A percentile compares a stretch with the other conserved stretches of the same genome.
Evolutionary conservation across 1,140 invertebrate species (phyloP).

Genomic region (Brachionus calyciflorus): DNA sequence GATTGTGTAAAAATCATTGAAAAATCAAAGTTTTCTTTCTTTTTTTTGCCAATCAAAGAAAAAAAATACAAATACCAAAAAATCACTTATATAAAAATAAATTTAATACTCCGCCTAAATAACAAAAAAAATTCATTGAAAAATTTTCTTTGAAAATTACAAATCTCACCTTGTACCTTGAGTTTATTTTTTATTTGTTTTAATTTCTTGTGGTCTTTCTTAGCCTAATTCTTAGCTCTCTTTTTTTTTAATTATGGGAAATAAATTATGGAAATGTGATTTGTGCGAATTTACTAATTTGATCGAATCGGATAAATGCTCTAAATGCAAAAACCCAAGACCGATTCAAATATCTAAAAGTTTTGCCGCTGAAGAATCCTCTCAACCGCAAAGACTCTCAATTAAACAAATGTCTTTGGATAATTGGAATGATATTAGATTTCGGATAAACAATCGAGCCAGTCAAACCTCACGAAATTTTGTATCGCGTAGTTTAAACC

Average conservation of each 20-base stretch:
- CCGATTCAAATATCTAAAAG: background rate
- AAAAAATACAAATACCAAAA: conserved; percentile 27
- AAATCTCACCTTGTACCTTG: no score
- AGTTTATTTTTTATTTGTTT: background rate
- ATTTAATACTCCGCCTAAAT: background rate
- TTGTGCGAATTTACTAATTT: conserved; percentile 17
- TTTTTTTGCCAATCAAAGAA: conserved; percentile 9
- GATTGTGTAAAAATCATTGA: background rate
- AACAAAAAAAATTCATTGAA: conserved; percentile 19
- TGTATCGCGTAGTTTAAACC: background rate
- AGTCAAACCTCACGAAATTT: background rate
- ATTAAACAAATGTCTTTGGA: conserved; percentile 5
- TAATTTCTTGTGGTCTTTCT: background rate
- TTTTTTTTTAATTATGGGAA: background rate
- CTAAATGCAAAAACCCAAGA: background rate
- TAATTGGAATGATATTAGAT: conserved; percentile 13
- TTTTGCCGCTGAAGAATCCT: background rate
- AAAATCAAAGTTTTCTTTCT: conserved; percentile 24
- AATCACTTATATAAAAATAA: conserved; percentile 33
- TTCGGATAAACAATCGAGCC: background rate
- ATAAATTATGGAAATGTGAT: conserved; percentile 35
- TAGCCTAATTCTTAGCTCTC: background rate
- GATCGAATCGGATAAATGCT: background rate
- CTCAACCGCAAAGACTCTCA: background rate
- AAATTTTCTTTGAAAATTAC: background rate